Percentiles rank a stretch among this genome's conserved stretches.
Conservation (phyloP, 2,797 vertebrate genomes). For the Poeciliopsis turneri region DNA sequence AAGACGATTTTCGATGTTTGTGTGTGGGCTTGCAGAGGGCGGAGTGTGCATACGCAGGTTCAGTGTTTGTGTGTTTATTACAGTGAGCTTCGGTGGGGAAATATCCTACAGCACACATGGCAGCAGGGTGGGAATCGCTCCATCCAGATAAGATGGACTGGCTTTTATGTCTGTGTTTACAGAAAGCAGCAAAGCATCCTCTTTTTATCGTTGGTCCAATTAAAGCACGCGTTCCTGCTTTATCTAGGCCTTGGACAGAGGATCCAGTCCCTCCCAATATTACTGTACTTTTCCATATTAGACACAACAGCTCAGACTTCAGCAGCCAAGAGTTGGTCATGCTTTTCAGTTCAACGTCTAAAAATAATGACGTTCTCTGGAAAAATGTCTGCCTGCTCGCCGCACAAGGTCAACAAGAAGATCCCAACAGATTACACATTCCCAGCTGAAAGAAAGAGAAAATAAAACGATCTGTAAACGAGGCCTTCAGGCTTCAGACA, state of each 20-base stretch:
- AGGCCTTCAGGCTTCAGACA: not conserved
- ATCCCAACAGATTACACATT: not conserved
- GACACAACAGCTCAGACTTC: slow-evolving; percentile 25
- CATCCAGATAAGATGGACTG: slow-evolving; percentile 65
- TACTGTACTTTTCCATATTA: slow-evolving; percentile 36
- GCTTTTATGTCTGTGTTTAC: slow-evolving; percentile 74
- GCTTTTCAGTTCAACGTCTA: slow-evolving; percentile 24
- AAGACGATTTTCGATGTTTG: slow-evolving; percentile 73
- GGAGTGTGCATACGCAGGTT: slow-evolving; percentile 43
- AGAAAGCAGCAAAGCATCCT: slow-evolving; percentile 54
- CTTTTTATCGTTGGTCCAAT: slow-evolving; percentile 36
- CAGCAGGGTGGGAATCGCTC: slow-evolving; percentile 68
- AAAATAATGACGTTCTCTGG: slow-evolving; percentile 34
- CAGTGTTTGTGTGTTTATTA: slow-evolving; percentile 57
- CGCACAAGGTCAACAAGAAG: slow-evolving; percentile 31
- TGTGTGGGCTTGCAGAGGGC: slow-evolving; percentile 51
- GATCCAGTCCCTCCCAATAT: slow-evolving; percentile 47
- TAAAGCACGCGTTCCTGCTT: slow-evolving; percentile 39
- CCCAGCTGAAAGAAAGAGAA: not conserved
- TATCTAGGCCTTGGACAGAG: slow-evolving; percentile 51
- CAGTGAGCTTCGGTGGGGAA: slow-evolving; percentile 44
- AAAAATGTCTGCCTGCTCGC: slow-evolving; percentile 27
- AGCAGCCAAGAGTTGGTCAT: slow-evolving; percentile 11
- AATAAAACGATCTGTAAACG: not conserved
- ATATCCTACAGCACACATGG: slow-evolving; percentile 56